Evolutionary conservation across 1,140 invertebrate species (phyloP), one percentile per base, ranked within the genome.

Genomic region (Polyergus mexicanus): DNA sequence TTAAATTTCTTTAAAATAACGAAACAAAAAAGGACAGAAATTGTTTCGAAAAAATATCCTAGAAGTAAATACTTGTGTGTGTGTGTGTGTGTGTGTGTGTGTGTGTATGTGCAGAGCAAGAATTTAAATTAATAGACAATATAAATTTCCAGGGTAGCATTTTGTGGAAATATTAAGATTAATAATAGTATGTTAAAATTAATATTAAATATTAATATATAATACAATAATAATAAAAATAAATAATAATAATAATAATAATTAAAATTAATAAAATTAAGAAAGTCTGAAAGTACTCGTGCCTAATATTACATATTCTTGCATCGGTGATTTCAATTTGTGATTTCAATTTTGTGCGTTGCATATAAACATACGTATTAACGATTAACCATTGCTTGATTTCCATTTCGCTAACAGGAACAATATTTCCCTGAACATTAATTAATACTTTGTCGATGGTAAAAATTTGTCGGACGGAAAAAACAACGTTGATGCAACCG

Each of bases 341-440:
- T n/a, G 10, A 4, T 72, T 72, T 60, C n/a, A 66, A 44, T 81
- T 58, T 1, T 16, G 6, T 32, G 11, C 4, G 13, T 11, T 51
- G 19, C 25, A 41, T 25, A 22, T 58, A 80, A 80, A 80, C 32
- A 13, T 25, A 58, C 51, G 60, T 58, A 81, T 71, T 81, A 71
- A 81, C 35, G 3, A 19, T 25, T 35, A 81, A 72, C 25, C 19
- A 51, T 51, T 51, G 66, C 7, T 58, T 22, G 25, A 11, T 71
- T 71, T 81, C 44, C 11, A 71, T 72, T 72, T 58, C 58, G 4
- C 11, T 25, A 35, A 25, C 38, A 58, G 44, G 7, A 62, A 38
- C 68, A 74, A 63, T 83, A 83, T 72, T 83, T 83, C 25, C 8
- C 68, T 47, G 54, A 60, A 8, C 28, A 56, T 83, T 83, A 83